A percentile compares a stretch with the other conserved stretches of the same genome.
phyloP scores from a whole-genome alignment of 2,113 vertebrate genomes.

The Phocoena phocoena region DNA sequence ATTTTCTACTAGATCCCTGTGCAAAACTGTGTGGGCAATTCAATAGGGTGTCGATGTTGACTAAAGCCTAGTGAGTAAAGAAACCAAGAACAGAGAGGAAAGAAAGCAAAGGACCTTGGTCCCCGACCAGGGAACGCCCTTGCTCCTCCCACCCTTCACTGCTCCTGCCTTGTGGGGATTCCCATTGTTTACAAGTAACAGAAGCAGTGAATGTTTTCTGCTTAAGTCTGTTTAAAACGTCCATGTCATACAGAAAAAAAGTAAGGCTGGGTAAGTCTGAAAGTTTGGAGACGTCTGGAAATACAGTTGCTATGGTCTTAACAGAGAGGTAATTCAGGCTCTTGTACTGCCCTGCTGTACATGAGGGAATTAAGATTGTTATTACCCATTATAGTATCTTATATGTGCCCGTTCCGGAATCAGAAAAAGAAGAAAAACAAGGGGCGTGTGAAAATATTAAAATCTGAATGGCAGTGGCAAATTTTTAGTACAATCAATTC shows the following conservation, averaged over 20 bases:
- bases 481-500: slow-evolving; percentile 38
- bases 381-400: background rate
- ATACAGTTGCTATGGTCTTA: background rate
- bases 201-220: background rate
- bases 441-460: background rate
- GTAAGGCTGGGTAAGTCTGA: background rate
- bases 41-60: background rate
- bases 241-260: background rate
- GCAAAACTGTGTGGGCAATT: background rate
- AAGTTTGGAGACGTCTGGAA: background rate
- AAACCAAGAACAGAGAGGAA: background rate
- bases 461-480: background rate
- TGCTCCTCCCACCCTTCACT: background rate
- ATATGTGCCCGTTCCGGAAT: background rate
- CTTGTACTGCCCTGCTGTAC: background rate
- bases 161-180: background rate
- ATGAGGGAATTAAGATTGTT: background rate
- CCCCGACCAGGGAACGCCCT: background rate
- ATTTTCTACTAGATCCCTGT: background rate
- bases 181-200: background rate
- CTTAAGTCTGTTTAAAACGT: background rate
- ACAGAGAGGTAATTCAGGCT: background rate
- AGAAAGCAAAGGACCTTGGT: background rate
- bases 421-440: background rate
- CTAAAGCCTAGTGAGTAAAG: background rate